phyloP scores from a whole-genome alignment of 2,888 invertebrate species.

The Noctua fimbriata region DNA sequence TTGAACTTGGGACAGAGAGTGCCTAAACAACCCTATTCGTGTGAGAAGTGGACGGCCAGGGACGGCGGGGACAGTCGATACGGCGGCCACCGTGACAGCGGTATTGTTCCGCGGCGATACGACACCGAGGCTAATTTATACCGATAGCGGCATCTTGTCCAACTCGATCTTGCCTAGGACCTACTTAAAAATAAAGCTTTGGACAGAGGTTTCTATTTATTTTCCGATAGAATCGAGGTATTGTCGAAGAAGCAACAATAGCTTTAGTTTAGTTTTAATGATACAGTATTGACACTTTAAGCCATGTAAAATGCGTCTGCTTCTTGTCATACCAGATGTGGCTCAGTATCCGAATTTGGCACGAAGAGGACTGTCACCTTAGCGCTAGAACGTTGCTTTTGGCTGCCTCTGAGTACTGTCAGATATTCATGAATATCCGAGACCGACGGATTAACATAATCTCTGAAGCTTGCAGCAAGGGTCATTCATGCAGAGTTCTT shows the following conservation, averaged over 20 bases:
- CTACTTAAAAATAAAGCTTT: conserved; percentile 58
- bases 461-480: conserved; percentile 16
- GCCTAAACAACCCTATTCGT: conserved; percentile 59
- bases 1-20: neutral
- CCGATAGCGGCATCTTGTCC: conserved; percentile 83
- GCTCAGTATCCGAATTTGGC: conserved; percentile 13
- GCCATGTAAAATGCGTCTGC: neutral
- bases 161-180: conserved; percentile 70
- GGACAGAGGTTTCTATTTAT: conserved; percentile 27
- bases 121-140: conserved; percentile 87
- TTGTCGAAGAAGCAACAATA: conserved; percentile 1
- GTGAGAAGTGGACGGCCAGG: conserved; percentile 78
- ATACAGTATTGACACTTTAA: neutral
- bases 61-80: conserved; percentile 80
- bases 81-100: conserved; percentile 84
- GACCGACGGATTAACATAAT: conserved; percentile 18
- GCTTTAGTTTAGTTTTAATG: neutral
- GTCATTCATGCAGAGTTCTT: conserved; percentile 8
- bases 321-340: neutral
- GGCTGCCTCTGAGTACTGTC: conserved; percentile 8
- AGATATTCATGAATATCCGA: conserved; percentile 33
- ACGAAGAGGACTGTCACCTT: neutral
- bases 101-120: conserved; percentile 84
- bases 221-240: conserved; percentile 3
- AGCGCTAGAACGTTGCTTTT: conserved; percentile 15